These are phyloP conservation scores for Sciurus vulgaris DNA, from an alignment of 2,797 vertebrate genomes.

Conservation along the genomic window DNA sequence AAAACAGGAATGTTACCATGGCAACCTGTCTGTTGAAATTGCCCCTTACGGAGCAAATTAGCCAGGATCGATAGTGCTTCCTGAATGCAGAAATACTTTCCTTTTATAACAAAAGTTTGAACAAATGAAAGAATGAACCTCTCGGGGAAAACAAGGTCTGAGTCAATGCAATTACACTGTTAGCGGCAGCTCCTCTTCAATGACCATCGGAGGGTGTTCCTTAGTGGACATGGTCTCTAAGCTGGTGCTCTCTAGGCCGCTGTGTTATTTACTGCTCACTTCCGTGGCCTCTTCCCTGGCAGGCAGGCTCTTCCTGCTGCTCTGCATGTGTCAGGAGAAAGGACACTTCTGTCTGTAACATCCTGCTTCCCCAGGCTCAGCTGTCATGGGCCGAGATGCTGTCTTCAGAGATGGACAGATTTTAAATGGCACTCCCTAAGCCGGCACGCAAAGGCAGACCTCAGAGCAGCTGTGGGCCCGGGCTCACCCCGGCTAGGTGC, in stretches of 20 bases:
- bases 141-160: slow-evolving; percentile 46
- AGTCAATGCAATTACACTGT: neutral
- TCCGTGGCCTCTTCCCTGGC: neutral
- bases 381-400: slow-evolving; percentile 31
- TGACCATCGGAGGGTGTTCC: neutral
- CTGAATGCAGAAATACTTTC: slow-evolving; percentile 75
- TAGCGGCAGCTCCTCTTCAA: neutral
- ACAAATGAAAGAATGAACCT: slow-evolving; percentile 65
- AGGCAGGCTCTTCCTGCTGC: slow-evolving; percentile 51
- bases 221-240: neutral
- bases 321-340: slow-evolving; percentile 72
- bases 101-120: slow-evolving; percentile 72
- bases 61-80: slow-evolving; percentile 74
- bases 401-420: neutral
- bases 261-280: neutral
- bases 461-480: slow-evolving; percentile 32
- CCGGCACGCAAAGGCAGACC: neutral
- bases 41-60: slow-evolving; percentile 77
- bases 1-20: slow-evolving; percentile 75
- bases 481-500: neutral
- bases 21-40: slow-evolving; percentile 77
- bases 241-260: neutral
- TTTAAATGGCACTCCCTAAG: slow-evolving; percentile 68
- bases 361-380: slow-evolving; percentile 42
- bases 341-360: slow-evolving; percentile 54